phyloP scores from a whole-genome alignment of 2,888 invertebrate genomes.

The Hermodice carunculata region DNA sequence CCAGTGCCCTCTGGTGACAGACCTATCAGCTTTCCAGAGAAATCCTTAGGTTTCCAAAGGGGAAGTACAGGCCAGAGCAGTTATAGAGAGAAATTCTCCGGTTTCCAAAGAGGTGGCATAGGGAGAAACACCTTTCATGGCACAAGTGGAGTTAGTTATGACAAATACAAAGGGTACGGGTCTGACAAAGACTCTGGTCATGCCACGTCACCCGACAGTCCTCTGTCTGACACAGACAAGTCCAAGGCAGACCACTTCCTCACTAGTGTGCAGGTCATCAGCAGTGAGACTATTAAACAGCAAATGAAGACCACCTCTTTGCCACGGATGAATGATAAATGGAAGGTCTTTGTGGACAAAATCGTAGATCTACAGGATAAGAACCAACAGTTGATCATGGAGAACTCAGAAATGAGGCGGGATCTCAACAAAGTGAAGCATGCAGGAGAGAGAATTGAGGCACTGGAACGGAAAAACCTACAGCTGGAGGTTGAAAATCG shows the following conservation, averaged over 20 bases:
- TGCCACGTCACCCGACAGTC: constrained; percentile 22
- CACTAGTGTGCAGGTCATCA: constrained; percentile 6
- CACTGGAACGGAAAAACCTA: constrained; percentile 22
- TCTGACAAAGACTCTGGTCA: constrained; percentile 28
- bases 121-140: too few species aligned
- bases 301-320: neutral
- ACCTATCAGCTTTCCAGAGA: too few species aligned
- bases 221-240: neutral
- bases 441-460: constrained; percentile 8
- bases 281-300: constrained; percentile 5
- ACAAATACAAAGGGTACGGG: too few species aligned
- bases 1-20: too few species aligned
- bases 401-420: constrained; percentile 21
- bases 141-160: too few species aligned
- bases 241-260: neutral
- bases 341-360: constrained; percentile 27
- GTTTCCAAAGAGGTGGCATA: too few species aligned
- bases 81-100: too few species aligned
- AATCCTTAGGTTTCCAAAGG: too few species aligned
- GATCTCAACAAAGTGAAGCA: constrained; percentile 5
- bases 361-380: constrained; percentile 29
- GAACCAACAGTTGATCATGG: constrained; percentile 23
- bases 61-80: too few species aligned
- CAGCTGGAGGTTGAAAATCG: constrained; percentile 26
- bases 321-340: constrained; percentile 13